Conservation (phyloP, 2,797 vertebrate species). For the Chromis chromis region DNA sequence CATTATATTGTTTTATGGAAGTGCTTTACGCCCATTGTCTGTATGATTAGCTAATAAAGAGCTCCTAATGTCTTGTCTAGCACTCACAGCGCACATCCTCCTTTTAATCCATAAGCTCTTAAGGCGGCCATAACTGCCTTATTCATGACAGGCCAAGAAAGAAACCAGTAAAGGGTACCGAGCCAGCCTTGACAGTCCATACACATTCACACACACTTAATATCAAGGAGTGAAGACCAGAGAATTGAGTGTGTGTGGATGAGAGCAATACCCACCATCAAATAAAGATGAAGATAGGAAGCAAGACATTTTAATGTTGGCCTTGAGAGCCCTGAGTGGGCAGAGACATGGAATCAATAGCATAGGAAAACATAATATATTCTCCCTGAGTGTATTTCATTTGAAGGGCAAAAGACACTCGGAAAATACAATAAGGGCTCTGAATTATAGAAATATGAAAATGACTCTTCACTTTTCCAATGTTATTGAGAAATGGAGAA, state of each 20-base stretch:
- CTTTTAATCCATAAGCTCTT: slow-evolving; percentile 83
- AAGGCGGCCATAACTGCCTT: slow-evolving; percentile 76
- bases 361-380: slow-evolving; percentile 64
- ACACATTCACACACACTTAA: slow-evolving; percentile 79
- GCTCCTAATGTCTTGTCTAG: slow-evolving; percentile 81
- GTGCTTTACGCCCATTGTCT: slow-evolving; percentile 77
- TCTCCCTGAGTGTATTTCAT: slow-evolving; percentile 35
- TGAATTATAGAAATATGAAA: slow-evolving; percentile 67
- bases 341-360: slow-evolving; percentile 73
- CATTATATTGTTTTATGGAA: slow-evolving; percentile 73
- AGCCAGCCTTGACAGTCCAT: slow-evolving; percentile 75
- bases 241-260: slow-evolving; percentile 64
- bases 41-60: slow-evolving; percentile 80
- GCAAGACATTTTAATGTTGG: slow-evolving; percentile 74
- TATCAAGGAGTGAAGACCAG: slow-evolving; percentile 74
- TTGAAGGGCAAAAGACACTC: slow-evolving; percentile 50
- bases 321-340: slow-evolving; percentile 78
- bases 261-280: slow-evolving; percentile 78
- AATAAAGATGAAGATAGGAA: slow-evolving; percentile 81
- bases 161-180: slow-evolving; percentile 82
- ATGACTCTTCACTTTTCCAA: slow-evolving; percentile 38
- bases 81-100: slow-evolving; percentile 75
- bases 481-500: slow-evolving; percentile 34
- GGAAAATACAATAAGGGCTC: slow-evolving; percentile 34
- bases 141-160: slow-evolving; percentile 72